Evolutionary conservation across 1,140 invertebrate species (phyloP), one percentile per base, ranked within the genome.

Genomic region (Magallana gigas): DNA sequence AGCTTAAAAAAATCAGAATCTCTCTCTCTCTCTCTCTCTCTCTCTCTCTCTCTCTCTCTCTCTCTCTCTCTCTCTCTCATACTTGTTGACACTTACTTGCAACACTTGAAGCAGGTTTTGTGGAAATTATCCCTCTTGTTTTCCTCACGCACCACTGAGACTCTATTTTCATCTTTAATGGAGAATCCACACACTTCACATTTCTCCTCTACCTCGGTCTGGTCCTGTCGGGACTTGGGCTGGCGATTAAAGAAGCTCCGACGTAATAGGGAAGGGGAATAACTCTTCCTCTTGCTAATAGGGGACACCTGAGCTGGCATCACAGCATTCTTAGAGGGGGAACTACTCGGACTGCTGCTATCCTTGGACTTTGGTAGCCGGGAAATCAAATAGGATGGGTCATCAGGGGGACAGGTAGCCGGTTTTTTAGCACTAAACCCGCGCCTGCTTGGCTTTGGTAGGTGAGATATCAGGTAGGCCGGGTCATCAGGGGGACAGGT

Each of bases 181-280:
- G 18, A 83, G 62, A 88, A 88, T 81, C 87, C 87, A 85, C 87
- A 88, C 16, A 68, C 83, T 3, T 57, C 68, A 88, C 87, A 88
- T 83, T 84, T 84, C 56, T 88, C 87, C 8, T 88, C 87, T n/a
- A 16, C 56, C 23, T 57, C 56, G 3, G 83, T 60, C 9, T 60
- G n/a, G 29, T 84, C 83, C 58, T 57, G 57, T 62, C n/a, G 18
- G 11, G 80, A 85, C 18, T n/a, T 29, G 3, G 82, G 68, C 4
- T 60, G 16, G 0, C 86, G 58, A 56, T 76, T 85, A 48, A 88
- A 86, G 59, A 87, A 85, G 23, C 80, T 76, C 14, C 84, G 48
- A 14, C 68, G 48, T 14, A 85, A 86, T 8, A 89, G 16, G 62
- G 71, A 91, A n/a, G 87, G 87, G 12, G 87, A 88, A 18, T 82